Evolutionary conservation across 2,888 invertebrate species (phyloP).

Genomic region (Cynaeus angustus): DNA sequence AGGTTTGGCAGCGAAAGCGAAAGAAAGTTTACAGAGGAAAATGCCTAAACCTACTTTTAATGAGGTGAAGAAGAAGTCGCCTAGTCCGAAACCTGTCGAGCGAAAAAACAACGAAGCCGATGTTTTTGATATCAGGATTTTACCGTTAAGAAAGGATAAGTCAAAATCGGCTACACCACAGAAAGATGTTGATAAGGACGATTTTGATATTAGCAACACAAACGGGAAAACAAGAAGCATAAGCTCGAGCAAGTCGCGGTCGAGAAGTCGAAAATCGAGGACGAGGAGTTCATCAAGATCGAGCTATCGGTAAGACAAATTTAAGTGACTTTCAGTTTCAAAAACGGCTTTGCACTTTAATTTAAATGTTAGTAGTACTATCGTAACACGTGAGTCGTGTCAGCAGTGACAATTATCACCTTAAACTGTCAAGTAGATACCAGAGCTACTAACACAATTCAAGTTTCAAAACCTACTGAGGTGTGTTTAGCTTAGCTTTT

Average conservation of each 20-base stretch:
- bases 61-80: slow-evolving; percentile 46
- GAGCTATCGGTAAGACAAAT: slow-evolving; percentile 69
- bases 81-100: slow-evolving; percentile 54
- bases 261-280: slow-evolving; percentile 64
- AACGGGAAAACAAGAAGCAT: slow-evolving; percentile 57
- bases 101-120: slow-evolving; percentile 63
- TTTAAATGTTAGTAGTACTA: no score
- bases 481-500: no score
- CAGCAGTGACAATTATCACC: no score
- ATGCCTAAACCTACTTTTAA: slow-evolving; percentile 63
- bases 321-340: no score
- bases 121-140: slow-evolving; percentile 67
- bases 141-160: slow-evolving; percentile 62
- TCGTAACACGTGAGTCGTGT: no score
- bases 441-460: no score
- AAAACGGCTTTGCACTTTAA: not conserved
- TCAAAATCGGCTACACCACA: slow-evolving; percentile 47
- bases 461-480: no score
- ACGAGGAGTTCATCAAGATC: slow-evolving; percentile 73
- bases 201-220: slow-evolving; percentile 57
- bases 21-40: slow-evolving; percentile 79
- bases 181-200: slow-evolving; percentile 57
- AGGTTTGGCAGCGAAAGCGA: slow-evolving; percentile 82
- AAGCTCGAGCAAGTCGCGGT: slow-evolving; percentile 63
- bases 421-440: no score